phyloP scores from a whole-genome alignment of 2,888 invertebrate genomes.

The Cheilosia scutellata region DNA sequence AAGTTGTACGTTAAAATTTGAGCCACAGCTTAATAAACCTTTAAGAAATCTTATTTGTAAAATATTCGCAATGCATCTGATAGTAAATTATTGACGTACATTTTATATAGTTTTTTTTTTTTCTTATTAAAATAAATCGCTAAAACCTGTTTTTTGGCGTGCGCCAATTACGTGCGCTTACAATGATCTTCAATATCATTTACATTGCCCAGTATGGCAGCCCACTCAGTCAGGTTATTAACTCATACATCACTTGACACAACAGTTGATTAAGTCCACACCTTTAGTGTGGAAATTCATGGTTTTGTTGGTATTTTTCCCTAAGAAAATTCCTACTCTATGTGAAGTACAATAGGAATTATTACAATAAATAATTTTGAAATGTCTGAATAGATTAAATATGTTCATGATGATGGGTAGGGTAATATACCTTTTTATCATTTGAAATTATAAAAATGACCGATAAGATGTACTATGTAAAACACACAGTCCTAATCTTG shows the following conservation, averaged over 20 bases:
- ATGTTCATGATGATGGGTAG: not conserved
- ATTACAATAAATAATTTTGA: not conserved
- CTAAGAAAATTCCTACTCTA: not conserved
- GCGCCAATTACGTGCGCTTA: not conserved
- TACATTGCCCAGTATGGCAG: not conserved
- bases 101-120: not conserved
- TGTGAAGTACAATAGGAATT: not conserved
- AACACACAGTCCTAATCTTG: not conserved
- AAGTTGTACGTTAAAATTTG: no score
- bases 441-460: constrained; percentile 13
- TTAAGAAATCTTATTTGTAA: not conserved
- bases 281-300: not conserved
- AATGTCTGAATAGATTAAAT: constrained; percentile 2
- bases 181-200: constrained; percentile 8
- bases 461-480: constrained; percentile 16
- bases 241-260: not conserved
- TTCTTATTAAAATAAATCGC: not conserved
- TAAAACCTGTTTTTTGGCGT: not conserved
- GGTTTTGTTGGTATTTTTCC: not conserved
- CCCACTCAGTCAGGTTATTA: not conserved
- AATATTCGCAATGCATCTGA: not conserved
- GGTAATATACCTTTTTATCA: constrained; percentile 15
- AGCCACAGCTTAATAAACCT: no score
- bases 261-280: not conserved
- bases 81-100: not conserved